Evolutionary conservation across 1,140 invertebrate genomes (phyloP).

Genomic region (Phymorhynchus buccinoides): DNA sequence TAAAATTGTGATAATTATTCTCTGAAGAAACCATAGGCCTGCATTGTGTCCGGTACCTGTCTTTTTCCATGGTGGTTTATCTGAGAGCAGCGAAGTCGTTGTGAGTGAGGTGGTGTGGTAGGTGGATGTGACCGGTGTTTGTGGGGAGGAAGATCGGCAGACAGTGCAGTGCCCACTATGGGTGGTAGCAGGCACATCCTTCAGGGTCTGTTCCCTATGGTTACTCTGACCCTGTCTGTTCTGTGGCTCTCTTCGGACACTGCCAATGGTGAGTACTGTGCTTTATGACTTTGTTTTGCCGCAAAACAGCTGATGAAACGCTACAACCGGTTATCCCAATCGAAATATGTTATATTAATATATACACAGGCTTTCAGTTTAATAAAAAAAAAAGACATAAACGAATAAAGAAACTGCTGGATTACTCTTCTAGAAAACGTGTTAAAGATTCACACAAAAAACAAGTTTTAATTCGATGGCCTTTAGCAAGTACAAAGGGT

Average conservation of each 20-base stretch:
- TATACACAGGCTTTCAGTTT: neutral
- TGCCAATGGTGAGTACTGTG: constrained; percentile 5
- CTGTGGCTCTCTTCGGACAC: neutral
- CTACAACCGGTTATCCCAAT: no score
- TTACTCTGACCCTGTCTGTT: neutral
- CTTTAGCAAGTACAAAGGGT: no score
- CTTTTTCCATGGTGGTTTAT: no score
- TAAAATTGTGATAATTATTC: no score
- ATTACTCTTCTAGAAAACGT: no score
- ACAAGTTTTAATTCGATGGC: no score
- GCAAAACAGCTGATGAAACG: no score
- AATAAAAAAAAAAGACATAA: constrained; percentile 10
- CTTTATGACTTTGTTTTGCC: neutral
- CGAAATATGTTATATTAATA: neutral
- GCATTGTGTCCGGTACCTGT: no score
- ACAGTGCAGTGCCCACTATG: neutral
- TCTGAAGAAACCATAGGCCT: no score
- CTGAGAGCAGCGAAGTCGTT: no score
- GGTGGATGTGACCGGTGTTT: neutral
- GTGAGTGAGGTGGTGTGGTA: neutral
- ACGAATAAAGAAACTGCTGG: no score
- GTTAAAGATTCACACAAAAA: no score
- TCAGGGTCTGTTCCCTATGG: neutral
- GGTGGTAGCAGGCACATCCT: neutral
- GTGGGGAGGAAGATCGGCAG: neutral